Base-by-base conservation (phyloP, 2,888 invertebrate genomes). In the Electrophaes corylata region DNA sequence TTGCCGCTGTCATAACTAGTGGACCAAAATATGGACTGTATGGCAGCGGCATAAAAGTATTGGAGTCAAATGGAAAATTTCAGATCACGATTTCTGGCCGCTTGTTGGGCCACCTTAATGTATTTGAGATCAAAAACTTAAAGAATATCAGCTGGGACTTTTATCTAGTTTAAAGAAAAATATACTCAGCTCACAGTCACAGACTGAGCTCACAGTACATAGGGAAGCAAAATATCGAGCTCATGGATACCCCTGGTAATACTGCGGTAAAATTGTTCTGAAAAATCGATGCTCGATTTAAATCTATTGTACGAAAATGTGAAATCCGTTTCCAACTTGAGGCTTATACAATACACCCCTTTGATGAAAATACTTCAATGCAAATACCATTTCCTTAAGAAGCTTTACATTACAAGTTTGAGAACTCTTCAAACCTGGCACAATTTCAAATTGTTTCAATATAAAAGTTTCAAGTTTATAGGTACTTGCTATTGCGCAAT, bases 381-480 rank as follows among this genome's bases (percentile, higher is more conserved):
- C 48, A 41, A 41, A 41, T 40, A 29, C 18, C 6, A 26, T 48
- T 48, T 14, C 16, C 47, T 1, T 46, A 37, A 26, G 26, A 26
- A 26, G 26, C 40, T 39, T 48, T 6, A 40, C 33, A 46, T 29
- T 45, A 35, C 19, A 48, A 55, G 49, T 49, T 48, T 35, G 31
- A 39, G 31, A 33, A 26, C 6, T 14, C 46, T 54, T 46, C 11
- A 19, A 39, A 55, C 44, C 48, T 44, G 49, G 51, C 55, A 46
- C 53, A 45, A 40, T 46, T 60, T 57, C 40, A 57, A 57, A 52
- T 48, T 41, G 33, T 26, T 53, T 46, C 52, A 57, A 56, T 60
- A 52, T 51, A 53, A 57, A 60, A 60, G 52, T 60, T 57, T 54
- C 12, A 10, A 35, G 40, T 43, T 37, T n/a, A 46, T 50, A 20